These are phyloP conservation scores for Parapsyche elsis DNA, from an alignment of 1,140 invertebrate genomes.

Conservation along the genomic window DNA sequence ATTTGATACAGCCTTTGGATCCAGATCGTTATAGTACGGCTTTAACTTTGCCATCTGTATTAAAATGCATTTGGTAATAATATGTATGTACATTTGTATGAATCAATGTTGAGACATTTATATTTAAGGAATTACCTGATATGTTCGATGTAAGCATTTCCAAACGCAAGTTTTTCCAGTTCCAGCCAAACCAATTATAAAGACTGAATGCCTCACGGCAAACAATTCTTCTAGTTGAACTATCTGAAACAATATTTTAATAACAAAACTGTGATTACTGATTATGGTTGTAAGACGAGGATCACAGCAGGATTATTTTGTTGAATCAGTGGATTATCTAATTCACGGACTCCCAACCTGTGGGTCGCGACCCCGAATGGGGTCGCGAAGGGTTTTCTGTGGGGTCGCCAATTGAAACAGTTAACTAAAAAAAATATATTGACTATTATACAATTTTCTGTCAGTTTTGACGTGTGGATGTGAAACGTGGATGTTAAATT, in stretches of 20 bases:
- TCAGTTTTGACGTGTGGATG: too few relatives aligned
- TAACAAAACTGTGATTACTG: background rate
- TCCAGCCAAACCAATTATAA: conserved; percentile 92
- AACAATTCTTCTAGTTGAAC: conserved; percentile 93
- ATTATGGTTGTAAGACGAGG: too few relatives aligned
- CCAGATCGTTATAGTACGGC: conserved; percentile 89
- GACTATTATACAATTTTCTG: too few relatives aligned
- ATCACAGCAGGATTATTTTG: too few relatives aligned
- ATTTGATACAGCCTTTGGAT: conserved; percentile 96
- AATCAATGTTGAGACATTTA: background rate
- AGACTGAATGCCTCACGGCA: conserved; percentile 94
- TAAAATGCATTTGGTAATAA: conserved; percentile 17
- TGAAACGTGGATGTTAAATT: too few relatives aligned
- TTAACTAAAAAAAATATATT: too few relatives aligned
- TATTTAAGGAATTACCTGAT: conserved; percentile 68
- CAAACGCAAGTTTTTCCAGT: conserved; percentile 94
- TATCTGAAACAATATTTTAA: conserved; percentile 67
- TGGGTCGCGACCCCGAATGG: too few relatives aligned
- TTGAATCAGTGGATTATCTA: too few relatives aligned
- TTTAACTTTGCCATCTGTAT: conserved; percentile 75
- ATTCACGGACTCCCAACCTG: too few relatives aligned
- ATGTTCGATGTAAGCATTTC: conserved; percentile 89
- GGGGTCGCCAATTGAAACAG: too few relatives aligned
- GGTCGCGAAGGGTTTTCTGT: too few relatives aligned
- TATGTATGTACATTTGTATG: background rate